A percentile compares a stretch with the other conserved stretches of the same genome.
Conservation (phyloP, 2,113 vertebrate species). For the Lampris incognitus region DNA sequence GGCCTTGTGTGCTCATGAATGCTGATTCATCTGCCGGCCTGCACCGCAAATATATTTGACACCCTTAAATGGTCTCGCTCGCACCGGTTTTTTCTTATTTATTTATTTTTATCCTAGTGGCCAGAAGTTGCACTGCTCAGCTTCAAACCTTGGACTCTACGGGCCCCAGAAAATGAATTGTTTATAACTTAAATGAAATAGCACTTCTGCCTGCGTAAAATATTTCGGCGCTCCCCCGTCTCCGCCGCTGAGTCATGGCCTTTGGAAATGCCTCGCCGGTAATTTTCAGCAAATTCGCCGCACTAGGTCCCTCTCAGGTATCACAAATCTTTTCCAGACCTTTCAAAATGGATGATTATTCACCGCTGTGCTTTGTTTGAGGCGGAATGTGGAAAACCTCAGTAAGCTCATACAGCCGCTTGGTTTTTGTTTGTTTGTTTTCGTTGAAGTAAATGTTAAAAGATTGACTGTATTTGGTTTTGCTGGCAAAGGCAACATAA, state of each 20-base stretch:
- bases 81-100: neutral
- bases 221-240: neutral
- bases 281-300: neutral
- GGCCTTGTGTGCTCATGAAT: no score
- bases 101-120: neutral
- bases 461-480: constrained; percentile 5
- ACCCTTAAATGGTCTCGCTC: neutral
- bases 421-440: neutral
- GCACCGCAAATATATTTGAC: neutral
- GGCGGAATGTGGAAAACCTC: neutral
- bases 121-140: constrained; percentile 18
- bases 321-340: neutral
- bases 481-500: neutral
- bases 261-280: constrained; percentile 1
- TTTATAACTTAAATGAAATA: neutral
- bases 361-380: neutral
- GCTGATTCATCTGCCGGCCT: neutral
- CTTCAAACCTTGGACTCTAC: constrained; percentile 4
- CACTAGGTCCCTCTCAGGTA: constrained; percentile 7
- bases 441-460: constrained; percentile 22
- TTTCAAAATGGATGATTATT: constrained; percentile 10
- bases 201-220: neutral
- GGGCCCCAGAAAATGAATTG: constrained; percentile 13
- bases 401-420: neutral
- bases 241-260: constrained; percentile 1